phyloP scores from a whole-genome alignment of 2,888 invertebrate species.

The Dryocosmus kuriphilus region DNA sequence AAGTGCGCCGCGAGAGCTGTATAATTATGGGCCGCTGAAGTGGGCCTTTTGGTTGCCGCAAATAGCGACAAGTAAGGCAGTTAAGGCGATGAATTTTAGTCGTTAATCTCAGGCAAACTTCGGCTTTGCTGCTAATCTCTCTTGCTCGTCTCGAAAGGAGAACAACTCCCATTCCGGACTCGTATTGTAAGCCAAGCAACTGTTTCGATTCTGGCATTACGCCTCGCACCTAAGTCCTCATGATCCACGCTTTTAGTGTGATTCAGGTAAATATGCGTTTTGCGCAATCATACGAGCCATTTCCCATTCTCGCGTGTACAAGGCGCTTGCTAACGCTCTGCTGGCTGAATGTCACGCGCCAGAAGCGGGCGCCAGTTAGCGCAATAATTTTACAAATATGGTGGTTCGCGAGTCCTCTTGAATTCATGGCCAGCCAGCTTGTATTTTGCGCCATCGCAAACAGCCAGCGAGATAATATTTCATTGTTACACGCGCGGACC shows the following conservation, averaged over 20 bases:
- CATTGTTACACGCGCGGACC: not conserved
- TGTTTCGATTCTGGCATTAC: slow-evolving; percentile 63
- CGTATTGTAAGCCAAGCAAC: slow-evolving; percentile 52
- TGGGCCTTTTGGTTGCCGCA: slow-evolving; percentile 24
- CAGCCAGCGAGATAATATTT: slow-evolving; percentile 1
- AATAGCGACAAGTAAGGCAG: slow-evolving; percentile 46
- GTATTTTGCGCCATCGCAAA: not conserved
- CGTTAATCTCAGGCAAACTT: slow-evolving; percentile 59
- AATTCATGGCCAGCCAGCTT: slow-evolving; percentile 1
- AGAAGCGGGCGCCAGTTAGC: slow-evolving; percentile 51
- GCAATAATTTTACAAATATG: slow-evolving; percentile 62
- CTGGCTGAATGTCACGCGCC: slow-evolving; percentile 4
- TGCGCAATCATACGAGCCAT: slow-evolving; percentile 7
- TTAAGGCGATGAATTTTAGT: slow-evolving; percentile 55
- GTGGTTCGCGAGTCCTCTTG: not conserved
- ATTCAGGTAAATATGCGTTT: slow-evolving; percentile 2
- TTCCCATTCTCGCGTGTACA: slow-evolving; percentile 39
- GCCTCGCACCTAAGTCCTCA: slow-evolving; percentile 6
- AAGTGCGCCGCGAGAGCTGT: slow-evolving; percentile 36
- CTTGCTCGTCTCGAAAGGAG: slow-evolving; percentile 52
- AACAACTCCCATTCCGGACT: slow-evolving; percentile 57
- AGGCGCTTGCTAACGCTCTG: slow-evolving; percentile 55
- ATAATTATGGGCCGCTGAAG: slow-evolving; percentile 41
- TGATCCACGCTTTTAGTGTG: slow-evolving; percentile 18
- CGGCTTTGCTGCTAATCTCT: slow-evolving; percentile 59